Conservation (phyloP, 1,140 invertebrate species). For the Bombus pascuorum region DNA sequence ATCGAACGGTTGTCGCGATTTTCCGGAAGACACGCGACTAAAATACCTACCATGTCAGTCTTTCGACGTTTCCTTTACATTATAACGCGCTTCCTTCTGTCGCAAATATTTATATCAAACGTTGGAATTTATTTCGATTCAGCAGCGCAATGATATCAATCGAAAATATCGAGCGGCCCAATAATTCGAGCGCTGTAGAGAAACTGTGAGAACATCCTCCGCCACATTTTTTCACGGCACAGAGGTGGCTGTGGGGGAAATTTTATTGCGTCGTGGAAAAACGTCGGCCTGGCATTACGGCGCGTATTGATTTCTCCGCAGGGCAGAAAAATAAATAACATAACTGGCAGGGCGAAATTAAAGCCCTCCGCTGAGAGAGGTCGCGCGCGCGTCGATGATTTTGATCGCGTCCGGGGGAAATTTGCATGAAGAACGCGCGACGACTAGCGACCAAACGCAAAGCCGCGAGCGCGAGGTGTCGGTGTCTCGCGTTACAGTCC, state of each 20-base stretch:
- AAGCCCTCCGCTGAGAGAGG: background rate
- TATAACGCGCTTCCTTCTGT: too few relatives aligned
- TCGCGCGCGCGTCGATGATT: background rate
- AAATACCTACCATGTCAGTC: too few relatives aligned
- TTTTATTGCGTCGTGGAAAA: background rate
- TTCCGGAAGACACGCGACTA: background rate
- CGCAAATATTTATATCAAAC: too few relatives aligned
- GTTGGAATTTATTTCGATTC: too few relatives aligned
- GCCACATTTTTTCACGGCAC: background rate
- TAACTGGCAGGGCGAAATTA: conserved; percentile 23
- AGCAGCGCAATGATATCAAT: too few relatives aligned
- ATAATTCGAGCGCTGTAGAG: background rate
- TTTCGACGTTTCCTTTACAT: too few relatives aligned
- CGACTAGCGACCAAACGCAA: background rate
- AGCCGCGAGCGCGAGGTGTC: background rate
- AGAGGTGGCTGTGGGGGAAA: background rate
- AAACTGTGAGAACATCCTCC: too few relatives aligned
- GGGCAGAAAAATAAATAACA: conserved; percentile 17
- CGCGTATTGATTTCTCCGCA: conserved; percentile 25
- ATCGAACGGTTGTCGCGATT: background rate
- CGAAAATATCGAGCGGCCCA: background rate
- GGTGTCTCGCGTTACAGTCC: background rate
- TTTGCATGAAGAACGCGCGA: background rate
- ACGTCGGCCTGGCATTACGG: background rate
- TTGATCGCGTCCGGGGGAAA: background rate